Evolutionary conservation across 1,140 invertebrate genomes (phyloP).

Genomic region (Brachionus plicatilis): DNA sequence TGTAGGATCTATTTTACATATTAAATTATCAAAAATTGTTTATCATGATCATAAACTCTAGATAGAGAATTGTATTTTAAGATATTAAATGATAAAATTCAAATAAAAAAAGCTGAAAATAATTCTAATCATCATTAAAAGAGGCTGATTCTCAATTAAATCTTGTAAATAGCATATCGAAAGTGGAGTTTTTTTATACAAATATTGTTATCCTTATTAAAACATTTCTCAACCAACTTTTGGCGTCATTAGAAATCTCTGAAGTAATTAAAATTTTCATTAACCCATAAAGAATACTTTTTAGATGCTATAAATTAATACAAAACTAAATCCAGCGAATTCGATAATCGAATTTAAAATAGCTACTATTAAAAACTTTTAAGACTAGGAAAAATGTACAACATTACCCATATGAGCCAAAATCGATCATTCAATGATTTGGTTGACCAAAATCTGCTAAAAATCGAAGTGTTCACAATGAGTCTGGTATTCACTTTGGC

Average conservation of each 20-base stretch:
- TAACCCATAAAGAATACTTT: background rate
- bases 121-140: background rate
- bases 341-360: background rate
- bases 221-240: background rate
- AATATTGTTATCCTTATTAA: background rate
- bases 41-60: background rate
- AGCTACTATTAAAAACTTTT: background rate
- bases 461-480: slow-evolving; percentile 24
- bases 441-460: slow-evolving; percentile 11
- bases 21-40: background rate
- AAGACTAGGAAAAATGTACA: background rate
- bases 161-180: background rate
- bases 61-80: background rate
- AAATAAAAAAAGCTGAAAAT: background rate
- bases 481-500: slow-evolving; percentile 21
- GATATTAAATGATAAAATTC: background rate
- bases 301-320: background rate
- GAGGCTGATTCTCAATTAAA: background rate
- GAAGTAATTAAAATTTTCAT: background rate
- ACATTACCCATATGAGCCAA: background rate
- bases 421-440: background rate
- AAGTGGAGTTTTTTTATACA: background rate
- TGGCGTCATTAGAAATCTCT: background rate
- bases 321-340: background rate
- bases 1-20: background rate